phyloP scores from a whole-genome alignment of 2,797 vertebrate species.

The Gymnopithys bicolor region DNA sequence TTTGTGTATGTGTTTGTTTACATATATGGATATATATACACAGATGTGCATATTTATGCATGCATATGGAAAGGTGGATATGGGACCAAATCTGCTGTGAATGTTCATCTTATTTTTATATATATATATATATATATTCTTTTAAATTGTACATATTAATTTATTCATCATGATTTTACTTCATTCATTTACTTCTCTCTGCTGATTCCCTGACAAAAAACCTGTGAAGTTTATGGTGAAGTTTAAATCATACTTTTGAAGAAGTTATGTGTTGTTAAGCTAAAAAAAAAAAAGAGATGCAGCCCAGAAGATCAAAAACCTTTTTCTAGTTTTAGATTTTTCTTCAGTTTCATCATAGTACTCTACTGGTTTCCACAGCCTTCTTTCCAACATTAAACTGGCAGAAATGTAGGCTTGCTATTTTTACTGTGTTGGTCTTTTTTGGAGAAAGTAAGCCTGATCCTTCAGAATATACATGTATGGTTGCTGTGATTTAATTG shows the following conservation, averaged over 20 bases:
- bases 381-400: not conserved
- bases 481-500: not conserved
- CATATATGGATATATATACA: too few species aligned
- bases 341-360: not conserved
- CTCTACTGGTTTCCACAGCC: not conserved
- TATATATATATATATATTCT: not conserved
- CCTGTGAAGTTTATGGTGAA: not conserved
- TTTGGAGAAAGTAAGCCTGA: not conserved
- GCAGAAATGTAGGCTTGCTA: not conserved
- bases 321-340: not conserved
- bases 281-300: not conserved
- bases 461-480: not conserved
- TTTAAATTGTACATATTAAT: not conserved
- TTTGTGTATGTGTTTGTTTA: rapidly evolving
- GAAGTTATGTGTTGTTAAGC: not conserved
- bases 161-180: not conserved
- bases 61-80: not conserved
- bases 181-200: not conserved
- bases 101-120: not conserved
- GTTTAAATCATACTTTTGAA: not conserved
- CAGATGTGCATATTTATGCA: too few species aligned
- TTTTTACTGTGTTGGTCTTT: not conserved
- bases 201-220: not conserved
- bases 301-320: not conserved
- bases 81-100: not conserved